A percentile compares a stretch with the other conserved stretches of the same genome.
Evolutionary conservation across 1,140 invertebrate genomes (phyloP).

Genomic region (Arion vulgaris): DNA sequence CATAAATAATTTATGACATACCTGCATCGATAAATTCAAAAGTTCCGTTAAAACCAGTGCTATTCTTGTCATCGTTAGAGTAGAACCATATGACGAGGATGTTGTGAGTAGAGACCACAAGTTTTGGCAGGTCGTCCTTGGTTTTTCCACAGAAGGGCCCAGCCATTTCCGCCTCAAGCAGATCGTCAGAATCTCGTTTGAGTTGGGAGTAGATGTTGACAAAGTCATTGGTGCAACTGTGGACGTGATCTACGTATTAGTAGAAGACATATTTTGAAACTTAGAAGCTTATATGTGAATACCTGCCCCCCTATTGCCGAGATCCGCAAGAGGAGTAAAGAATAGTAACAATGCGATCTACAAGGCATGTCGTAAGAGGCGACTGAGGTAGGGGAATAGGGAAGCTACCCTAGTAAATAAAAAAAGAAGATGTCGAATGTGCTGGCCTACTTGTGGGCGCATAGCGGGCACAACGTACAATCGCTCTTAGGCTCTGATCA

Average conservation of each 20-base stretch:
- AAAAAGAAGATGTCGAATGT: too few species aligned
- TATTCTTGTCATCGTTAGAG: constrained; percentile 86
- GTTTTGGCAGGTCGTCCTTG: constrained; percentile 68
- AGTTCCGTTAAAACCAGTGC: constrained; percentile 60
- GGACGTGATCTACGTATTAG: not conserved
- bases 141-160: constrained; percentile 97
- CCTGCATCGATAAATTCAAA: constrained; percentile 86
- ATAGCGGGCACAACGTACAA: too few species aligned
- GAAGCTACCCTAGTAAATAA: too few species aligned
- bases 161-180: constrained; percentile 95
- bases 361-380: too few species aligned
- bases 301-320: too few species aligned
- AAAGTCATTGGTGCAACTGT: constrained; percentile 92
- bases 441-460: too few species aligned
- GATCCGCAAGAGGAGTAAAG: too few species aligned
- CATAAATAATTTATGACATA: constrained; percentile 69
- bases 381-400: too few species aligned
- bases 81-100: constrained; percentile 95
- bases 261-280: too few species aligned
- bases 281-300: too few species aligned
- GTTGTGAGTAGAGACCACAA: constrained; percentile 82
- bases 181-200: constrained; percentile 78
- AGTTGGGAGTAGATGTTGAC: constrained; percentile 98
- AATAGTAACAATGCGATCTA: too few species aligned
- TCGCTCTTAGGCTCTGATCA: too few species aligned